Percentiles rank a stretch among this genome's conserved stretches.
Evolutionary conservation across 2,888 invertebrate genomes (phyloP).

Genomic region (Acrobeloides nanus): DNA sequence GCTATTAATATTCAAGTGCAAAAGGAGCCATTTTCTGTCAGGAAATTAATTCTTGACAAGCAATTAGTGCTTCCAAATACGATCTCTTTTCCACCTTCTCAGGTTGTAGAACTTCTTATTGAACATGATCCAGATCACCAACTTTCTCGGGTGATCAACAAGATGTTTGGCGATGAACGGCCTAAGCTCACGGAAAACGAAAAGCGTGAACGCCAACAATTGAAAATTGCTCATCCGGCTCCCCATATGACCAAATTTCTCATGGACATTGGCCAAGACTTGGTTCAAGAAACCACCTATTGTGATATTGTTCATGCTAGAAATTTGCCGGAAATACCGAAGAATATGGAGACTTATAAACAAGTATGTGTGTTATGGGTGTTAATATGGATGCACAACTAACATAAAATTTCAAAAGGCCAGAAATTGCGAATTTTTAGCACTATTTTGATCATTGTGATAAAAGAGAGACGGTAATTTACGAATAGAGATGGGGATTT

Average conservation of each 20-base stretch:
- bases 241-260: slow-evolving; percentile 48
- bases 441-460: too few species aligned
- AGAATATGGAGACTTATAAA: slow-evolving; percentile 49
- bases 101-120: slow-evolving; percentile 46
- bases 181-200: slow-evolving; percentile 43
- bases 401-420: background rate
- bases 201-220: slow-evolving; percentile 30
- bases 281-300: slow-evolving; percentile 51
- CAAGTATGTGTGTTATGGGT: slow-evolving; percentile 23
- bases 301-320: slow-evolving; percentile 50
- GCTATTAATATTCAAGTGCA: slow-evolving; percentile 50
- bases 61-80: slow-evolving; percentile 50
- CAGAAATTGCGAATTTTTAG: slow-evolving; percentile 7
- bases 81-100: slow-evolving; percentile 49
- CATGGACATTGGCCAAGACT: slow-evolving; percentile 49
- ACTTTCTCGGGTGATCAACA: slow-evolving; percentile 34
- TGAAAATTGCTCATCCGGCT: slow-evolving; percentile 32
- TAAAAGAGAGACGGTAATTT: background rate
- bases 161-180: slow-evolving; percentile 45
- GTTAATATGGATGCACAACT: background rate
- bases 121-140: slow-evolving; percentile 49
- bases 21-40: slow-evolving; percentile 43
- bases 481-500: too few species aligned
- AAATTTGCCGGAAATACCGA: slow-evolving; percentile 50
- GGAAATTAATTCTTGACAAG: slow-evolving; percentile 48